Evolutionary conservation across 2,888 invertebrate genomes (phyloP).

Genomic region (Hirtodrosophila duncani): DNA sequence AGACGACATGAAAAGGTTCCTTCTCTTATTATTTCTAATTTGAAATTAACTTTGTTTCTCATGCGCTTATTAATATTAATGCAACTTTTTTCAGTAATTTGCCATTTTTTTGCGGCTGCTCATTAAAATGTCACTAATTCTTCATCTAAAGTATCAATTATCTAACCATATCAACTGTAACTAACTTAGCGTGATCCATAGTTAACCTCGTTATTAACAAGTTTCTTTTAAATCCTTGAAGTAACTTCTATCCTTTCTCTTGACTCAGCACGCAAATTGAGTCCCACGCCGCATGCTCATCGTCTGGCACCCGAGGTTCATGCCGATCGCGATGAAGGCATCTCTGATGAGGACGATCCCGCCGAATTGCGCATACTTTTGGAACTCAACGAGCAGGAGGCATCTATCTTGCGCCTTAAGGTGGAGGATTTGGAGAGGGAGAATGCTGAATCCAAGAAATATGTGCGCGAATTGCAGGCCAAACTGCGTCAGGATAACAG

Average conservation of each 20-base stretch:
- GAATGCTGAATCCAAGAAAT: slow-evolving; percentile 85
- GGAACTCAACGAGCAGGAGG: slow-evolving; percentile 94
- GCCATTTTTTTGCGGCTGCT: slow-evolving; percentile 81
- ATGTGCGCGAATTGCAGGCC: slow-evolving; percentile 87
- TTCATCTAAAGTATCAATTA: neutral
- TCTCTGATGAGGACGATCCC: slow-evolving; percentile 88
- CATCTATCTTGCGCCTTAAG: slow-evolving; percentile 88
- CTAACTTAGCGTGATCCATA: too few relatives aligned
- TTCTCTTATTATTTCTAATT: neutral
- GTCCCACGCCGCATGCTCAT: slow-evolving; percentile 83
- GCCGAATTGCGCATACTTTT: slow-evolving; percentile 90
- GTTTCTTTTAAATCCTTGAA: too few relatives aligned
- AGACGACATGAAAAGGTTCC: neutral
- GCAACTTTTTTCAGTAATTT: slow-evolving; percentile 44
- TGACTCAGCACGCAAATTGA: slow-evolving; percentile 83
- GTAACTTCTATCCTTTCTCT: neutral
- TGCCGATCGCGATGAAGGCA: slow-evolving; percentile 86
- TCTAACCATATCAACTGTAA: slow-evolving; percentile 7
- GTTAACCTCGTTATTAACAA: too few relatives aligned
- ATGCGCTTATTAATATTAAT: slow-evolving; percentile 52
- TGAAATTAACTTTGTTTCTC: slow-evolving; percentile 45
- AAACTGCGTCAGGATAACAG: slow-evolving; percentile 79
- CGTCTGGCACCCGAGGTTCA: slow-evolving; percentile 83
- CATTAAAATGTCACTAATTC: slow-evolving; percentile 53
- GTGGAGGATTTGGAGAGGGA: slow-evolving; percentile 91